Base-by-base conservation (phyloP, 1,140 invertebrate species). In the Anoplolepis gracilipes region DNA sequence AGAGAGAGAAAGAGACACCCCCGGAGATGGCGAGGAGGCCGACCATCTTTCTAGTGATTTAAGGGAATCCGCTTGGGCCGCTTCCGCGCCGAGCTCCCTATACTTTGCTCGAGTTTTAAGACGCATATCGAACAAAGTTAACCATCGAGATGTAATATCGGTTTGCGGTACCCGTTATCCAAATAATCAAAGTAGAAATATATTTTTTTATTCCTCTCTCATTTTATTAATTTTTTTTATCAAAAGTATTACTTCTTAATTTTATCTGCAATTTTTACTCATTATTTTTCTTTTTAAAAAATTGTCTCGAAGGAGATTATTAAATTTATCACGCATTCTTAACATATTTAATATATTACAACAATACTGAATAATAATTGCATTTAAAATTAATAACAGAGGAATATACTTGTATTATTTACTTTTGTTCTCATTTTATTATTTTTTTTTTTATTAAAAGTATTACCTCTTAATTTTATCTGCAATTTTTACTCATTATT, bases 1-100 rank as follows among this genome's bases (percentile, higher is more conserved):
- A 36, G 67, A 85, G 84, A 69, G 36, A 72, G 28, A 49, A 42
- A 67, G 79, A 67, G 57, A 61, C 13, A 70, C n/a, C 22, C 39
- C 19, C 33, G 55, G 36, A 86, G 64, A 64, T 10, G 82, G 86
- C 25, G 30, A 73, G 28, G 64, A 61, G 55, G 55, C 42, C 67
- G 57, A 86, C 72, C 76, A 78, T 87, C 82, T 79, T 89, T 57
- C 36, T 75, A 13, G 82, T 90, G 89, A 87, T 90, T 90, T 90
- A 90, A 19, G 72, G 70, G 82, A 75, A 87, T 46, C 55, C 70
- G 42, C 30, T 57, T 72, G 78, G 49, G 62, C 39, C 79, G 85
- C 55, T 70, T 59, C 78, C 67, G 67, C 49, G 59, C 33, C 28
- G 13, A 13, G 33, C 57, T 57, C 42, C 59, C 28, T 70, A 81